Conservation (phyloP, 2,113 vertebrate species). For the Poeciliopsis prolifica region DNA sequence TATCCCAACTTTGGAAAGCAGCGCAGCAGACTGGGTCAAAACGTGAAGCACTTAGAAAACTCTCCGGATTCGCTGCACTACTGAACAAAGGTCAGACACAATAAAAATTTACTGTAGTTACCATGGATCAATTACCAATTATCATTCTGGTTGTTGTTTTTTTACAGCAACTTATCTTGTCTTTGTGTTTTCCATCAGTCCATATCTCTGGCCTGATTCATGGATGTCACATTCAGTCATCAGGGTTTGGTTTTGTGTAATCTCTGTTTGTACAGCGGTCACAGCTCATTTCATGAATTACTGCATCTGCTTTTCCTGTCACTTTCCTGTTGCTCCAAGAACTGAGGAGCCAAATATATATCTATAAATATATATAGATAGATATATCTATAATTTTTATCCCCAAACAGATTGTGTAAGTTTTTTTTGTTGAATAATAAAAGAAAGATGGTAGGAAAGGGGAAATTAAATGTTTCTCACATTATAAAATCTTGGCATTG, state of each 20-base stretch:
- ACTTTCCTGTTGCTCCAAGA: conserved; percentile 29
- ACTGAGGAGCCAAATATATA: background rate
- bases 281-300: conserved; percentile 21
- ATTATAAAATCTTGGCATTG: background rate
- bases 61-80: no score
- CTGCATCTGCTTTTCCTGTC: conserved; percentile 21
- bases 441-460: no score
- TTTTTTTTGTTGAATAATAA: no score
- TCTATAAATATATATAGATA: no score
- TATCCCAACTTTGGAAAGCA: no score
- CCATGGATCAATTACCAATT: background rate
- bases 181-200: background rate
- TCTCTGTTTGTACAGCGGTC: conserved; percentile 1
- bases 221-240: background rate
- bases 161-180: background rate
- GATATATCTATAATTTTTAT: no score
- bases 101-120: background rate
- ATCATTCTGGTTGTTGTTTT: background rate
- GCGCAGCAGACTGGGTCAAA: no score
- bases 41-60: no score
- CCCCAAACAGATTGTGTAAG: no score
- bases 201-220: background rate
- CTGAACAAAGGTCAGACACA: background rate
- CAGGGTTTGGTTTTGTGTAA: background rate
- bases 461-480: no score